Conservation (phyloP, 2,888 invertebrate species). For the Gisinianus flammeolus region DNA sequence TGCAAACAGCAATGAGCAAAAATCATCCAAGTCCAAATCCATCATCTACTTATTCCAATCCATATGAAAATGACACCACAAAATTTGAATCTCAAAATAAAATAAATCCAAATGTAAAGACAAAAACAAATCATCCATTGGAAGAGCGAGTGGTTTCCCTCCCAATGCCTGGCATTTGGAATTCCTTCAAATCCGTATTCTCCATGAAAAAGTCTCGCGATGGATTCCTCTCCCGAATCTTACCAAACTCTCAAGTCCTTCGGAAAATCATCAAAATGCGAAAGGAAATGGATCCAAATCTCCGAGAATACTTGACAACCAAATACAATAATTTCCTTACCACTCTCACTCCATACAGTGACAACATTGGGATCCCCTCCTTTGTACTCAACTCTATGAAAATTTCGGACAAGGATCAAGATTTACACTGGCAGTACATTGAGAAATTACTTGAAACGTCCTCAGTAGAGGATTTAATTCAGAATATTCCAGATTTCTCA, state of each 20-base stretch:
- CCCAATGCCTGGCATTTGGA: conserved; percentile 13
- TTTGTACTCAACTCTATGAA: conserved; percentile 57
- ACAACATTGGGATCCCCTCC: conserved; percentile 52
- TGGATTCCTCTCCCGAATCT: conserved; percentile 30
- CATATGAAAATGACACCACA: neutral
- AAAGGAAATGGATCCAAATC: conserved; percentile 51
- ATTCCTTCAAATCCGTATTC: conserved; percentile 12
- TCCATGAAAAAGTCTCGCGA: conserved; percentile 30
- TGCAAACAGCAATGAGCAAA: neutral
- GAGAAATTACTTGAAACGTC: conserved; percentile 47
- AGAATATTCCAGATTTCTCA: conserved; percentile 40
- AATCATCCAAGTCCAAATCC: too few species aligned
- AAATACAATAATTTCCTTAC: conserved; percentile 56
- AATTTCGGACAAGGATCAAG: conserved; percentile 49
- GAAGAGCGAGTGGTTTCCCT: conserved; percentile 10
- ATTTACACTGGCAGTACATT: conserved; percentile 54
- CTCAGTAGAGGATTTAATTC: conserved; percentile 34
- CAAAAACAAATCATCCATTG: neutral
- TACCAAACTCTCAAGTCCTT: conserved; percentile 38
- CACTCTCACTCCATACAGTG: conserved; percentile 54
- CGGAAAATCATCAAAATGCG: conserved; percentile 41
- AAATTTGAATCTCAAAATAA: neutral
- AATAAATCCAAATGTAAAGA: neutral
- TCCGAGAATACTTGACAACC: conserved; percentile 50
- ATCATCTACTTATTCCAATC: neutral